These are phyloP conservation scores for Pterostichus madidus DNA, from an alignment of 2,888 invertebrate genomes.

Conservation along the genomic window DNA sequence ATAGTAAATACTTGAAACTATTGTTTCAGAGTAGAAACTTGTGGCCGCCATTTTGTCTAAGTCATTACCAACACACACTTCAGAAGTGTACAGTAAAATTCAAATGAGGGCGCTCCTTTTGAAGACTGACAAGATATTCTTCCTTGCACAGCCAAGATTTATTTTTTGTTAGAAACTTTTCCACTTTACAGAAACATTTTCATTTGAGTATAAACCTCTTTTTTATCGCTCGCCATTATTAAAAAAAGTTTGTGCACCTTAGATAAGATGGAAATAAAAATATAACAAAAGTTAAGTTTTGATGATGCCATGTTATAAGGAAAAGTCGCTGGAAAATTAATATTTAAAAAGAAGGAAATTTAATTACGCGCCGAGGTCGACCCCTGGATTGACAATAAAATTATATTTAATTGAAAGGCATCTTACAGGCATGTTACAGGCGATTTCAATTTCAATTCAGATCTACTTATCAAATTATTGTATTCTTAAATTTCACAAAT, in stretches of 20 bases:
- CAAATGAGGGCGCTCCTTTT: slow-evolving; percentile 55
- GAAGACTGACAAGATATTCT: slow-evolving; percentile 59
- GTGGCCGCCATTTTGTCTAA: slow-evolving; percentile 39
- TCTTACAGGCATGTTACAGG: slow-evolving; percentile 4
- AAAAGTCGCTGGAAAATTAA: slow-evolving; percentile 55
- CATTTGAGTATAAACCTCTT: slow-evolving; percentile 74
- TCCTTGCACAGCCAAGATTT: slow-evolving; percentile 57
- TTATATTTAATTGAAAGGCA: slow-evolving; percentile 43
- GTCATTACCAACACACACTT: slow-evolving; percentile 10
- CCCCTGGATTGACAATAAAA: slow-evolving; percentile 49
- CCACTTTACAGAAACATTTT: slow-evolving; percentile 74
- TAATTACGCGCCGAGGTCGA: slow-evolving; percentile 41
- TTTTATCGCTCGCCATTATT: slow-evolving; percentile 75
- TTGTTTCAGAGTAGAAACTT: slow-evolving; percentile 3
- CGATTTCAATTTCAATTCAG: slow-evolving; percentile 3
- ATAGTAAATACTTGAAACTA: slow-evolving; percentile 48
- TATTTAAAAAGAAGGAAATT: slow-evolving; percentile 64
- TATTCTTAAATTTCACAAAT: slow-evolving; percentile 1
- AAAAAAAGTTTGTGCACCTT: slow-evolving; percentile 72
- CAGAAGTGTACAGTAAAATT: slow-evolving; percentile 46
- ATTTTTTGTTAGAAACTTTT: slow-evolving; percentile 73
- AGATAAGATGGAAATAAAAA: slow-evolving; percentile 67
- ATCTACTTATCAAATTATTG: slow-evolving; percentile 5
- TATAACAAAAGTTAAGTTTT: slow-evolving; percentile 59
- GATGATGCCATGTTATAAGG: slow-evolving; percentile 45